phyloP scores from a whole-genome alignment of 2,888 invertebrate genomes.

The Lepeophtheirus nordmannii region DNA sequence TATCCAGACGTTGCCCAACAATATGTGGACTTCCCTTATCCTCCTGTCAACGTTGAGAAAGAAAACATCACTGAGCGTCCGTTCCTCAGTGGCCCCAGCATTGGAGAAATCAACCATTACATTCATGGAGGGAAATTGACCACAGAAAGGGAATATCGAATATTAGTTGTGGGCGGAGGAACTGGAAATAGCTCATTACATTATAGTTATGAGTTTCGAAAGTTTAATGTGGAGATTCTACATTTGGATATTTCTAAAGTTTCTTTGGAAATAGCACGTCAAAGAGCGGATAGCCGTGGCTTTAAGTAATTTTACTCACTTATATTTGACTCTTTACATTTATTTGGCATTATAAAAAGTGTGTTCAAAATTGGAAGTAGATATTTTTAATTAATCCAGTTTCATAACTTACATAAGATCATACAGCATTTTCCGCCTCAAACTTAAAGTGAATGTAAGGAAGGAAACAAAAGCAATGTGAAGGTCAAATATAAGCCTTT shows the following conservation, averaged over 20 bases:
- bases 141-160: neutral
- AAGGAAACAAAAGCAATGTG: too few species aligned
- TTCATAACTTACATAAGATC: too few species aligned
- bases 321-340: neutral
- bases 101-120: neutral
- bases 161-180: neutral
- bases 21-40: neutral
- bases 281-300: neutral
- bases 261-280: neutral
- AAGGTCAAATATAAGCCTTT: neutral
- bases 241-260: neutral
- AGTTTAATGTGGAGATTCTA: neutral
- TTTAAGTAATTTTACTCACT: neutral
- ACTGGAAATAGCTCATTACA: neutral
- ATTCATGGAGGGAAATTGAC: neutral
- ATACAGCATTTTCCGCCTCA: too few species aligned
- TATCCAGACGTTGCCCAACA: neutral
- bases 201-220: neutral
- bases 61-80: neutral
- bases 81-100: neutral
- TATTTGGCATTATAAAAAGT: too few species aligned
- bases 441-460: too few species aligned
- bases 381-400: too few species aligned
- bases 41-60: neutral
- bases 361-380: too few species aligned